These are phyloP conservation scores for Toxotes chatareus DNA, from an alignment of 2,113 vertebrate species.

Conservation along the genomic window DNA sequence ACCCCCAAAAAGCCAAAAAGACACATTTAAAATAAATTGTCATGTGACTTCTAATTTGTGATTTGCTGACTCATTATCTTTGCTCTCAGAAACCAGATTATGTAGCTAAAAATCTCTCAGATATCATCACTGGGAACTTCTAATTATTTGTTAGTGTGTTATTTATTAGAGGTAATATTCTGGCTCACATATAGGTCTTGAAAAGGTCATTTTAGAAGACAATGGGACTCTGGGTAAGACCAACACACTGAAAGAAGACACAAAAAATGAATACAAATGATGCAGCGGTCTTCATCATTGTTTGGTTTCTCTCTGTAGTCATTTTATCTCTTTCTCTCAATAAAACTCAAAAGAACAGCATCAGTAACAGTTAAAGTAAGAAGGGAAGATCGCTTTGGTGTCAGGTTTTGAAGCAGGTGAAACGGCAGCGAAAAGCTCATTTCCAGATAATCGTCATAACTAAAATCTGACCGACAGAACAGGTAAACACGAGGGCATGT, in stretches of 20 bases:
- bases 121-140: background rate
- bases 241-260: too few species aligned
- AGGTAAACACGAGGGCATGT: conserved; percentile 18
- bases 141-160: background rate
- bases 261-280: too few species aligned
- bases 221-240: too few species aligned
- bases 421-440: background rate
- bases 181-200: too few species aligned
- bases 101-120: background rate
- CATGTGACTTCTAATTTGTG: too few species aligned
- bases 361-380: background rate
- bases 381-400: background rate
- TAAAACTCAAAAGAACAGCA: background rate
- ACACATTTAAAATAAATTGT: too few species aligned
- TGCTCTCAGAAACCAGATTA: too few species aligned
- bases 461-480: background rate
- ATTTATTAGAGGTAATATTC: background rate
- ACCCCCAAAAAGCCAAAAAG: too few species aligned
- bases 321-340: background rate
- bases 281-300: too few species aligned
- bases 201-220: too few species aligned
- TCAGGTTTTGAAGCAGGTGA: background rate
- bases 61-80: too few species aligned
- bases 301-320: too few species aligned
- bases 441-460: background rate